These are phyloP conservation scores for Drosophila sulfurigaster DNA, from an alignment of 1,140 invertebrate species.

Conservation along the genomic window DNA sequence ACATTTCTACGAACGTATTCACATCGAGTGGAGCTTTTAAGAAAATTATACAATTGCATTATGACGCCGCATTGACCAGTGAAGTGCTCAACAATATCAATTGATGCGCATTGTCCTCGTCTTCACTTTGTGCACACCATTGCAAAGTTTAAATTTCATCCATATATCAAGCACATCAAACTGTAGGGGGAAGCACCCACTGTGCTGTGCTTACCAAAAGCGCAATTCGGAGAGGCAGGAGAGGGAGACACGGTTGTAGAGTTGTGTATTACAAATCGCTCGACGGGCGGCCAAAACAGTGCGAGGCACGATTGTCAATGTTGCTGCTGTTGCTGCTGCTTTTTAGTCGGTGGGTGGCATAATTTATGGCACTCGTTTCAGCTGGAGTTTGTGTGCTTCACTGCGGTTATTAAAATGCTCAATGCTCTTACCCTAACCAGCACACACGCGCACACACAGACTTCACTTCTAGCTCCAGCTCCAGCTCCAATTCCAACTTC, in stretches of 20 bases:
- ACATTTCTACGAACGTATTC: slow-evolving; percentile 32
- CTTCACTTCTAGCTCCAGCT: slow-evolving; percentile 1
- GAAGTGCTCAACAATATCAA: slow-evolving; percentile 55
- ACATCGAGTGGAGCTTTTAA: slow-evolving; percentile 67
- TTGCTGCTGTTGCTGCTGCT: slow-evolving; percentile 30
- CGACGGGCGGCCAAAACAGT: slow-evolving; percentile 60
- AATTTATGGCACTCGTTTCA: slow-evolving; percentile 71
- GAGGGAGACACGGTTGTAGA: neutral
- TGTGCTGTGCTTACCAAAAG: slow-evolving; percentile 48
- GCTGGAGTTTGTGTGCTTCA: slow-evolving; percentile 37
- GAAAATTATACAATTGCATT: slow-evolving; percentile 83
- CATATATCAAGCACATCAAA: slow-evolving; percentile 70
- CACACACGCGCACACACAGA: slow-evolving; percentile 9
- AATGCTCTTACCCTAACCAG: slow-evolving; percentile 75
- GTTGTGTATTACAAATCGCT: slow-evolving; percentile 80
- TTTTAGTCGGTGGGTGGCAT: slow-evolving; percentile 74
- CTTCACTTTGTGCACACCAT: slow-evolving; percentile 8
- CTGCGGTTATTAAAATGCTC: slow-evolving; percentile 82
- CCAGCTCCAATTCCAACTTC: slow-evolving; percentile 20
- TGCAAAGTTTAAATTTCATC: slow-evolving; percentile 66
- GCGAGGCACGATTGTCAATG: slow-evolving; percentile 60
- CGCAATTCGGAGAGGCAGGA: slow-evolving; percentile 46
- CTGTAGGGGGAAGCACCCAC: slow-evolving; percentile 36
- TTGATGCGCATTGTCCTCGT: slow-evolving; percentile 48
- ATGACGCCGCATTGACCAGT: slow-evolving; percentile 76